Evolutionary conservation across 2,113 vertebrate genomes (phyloP), one percentile per base, ranked within the genome.

Genomic region (Ploceus nigricollis): DNA sequence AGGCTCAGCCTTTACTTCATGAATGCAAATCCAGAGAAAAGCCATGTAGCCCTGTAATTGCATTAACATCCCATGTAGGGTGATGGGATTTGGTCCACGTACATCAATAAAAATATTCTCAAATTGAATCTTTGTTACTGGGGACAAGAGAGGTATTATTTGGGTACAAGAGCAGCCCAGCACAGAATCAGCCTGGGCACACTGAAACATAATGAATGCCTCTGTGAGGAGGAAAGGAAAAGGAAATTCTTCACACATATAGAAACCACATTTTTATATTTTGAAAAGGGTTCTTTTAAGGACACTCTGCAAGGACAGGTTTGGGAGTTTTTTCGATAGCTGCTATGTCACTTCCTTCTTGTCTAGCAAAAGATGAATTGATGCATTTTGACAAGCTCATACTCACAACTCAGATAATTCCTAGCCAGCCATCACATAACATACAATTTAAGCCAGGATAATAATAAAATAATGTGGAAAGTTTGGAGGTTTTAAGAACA

Each of bases 341-440:
- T 89, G 48, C 82, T 96, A 23, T 96, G 92, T 89, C 93, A 91
- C 94, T 94, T 93, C 79, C 86, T 96, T 96, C 64, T 95, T 95
- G 85, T 87, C 88, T 69, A 30, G 44, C 44, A 84, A 57, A 91
- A 89, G 58, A 87, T 58, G 37, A 85, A 61, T 63, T 86, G 31
- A 96, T 95, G 70, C 27, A 24, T 87, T 84, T 68, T 91, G 87
- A 94, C 89, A 93, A 88, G 65, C 37, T 91, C 47, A 6, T 50
- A 71, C 86, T 82, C 82, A 31, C 80, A 78, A 53, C 69, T 57
- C 42, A 16, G 48, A 83, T 58, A 82, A 75, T 35, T 78, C 65
- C 53, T 63, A 90, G 48, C 37, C 54, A 93, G 77, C 77, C 68
- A 94, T 90, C 83, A 90, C 70, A 85, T 68, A 57, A 40, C 61